Evolutionary conservation across 2,797 vertebrate species (phyloP).

Genomic region (Pipistrellus pygmaeus): DNA sequence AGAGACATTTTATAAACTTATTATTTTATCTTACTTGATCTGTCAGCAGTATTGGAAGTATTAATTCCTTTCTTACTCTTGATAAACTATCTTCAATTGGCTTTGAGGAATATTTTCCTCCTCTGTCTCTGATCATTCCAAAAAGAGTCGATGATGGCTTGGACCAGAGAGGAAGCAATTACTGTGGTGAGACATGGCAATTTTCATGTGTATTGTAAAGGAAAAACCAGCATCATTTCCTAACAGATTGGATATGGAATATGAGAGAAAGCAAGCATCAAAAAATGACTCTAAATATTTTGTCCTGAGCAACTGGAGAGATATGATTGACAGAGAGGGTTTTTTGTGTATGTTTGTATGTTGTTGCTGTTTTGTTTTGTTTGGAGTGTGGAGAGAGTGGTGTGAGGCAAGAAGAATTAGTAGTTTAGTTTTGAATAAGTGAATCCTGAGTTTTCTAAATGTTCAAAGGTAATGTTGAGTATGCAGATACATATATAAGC

Average conservation of each 20-base stretch:
- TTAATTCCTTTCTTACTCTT: neutral
- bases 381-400: neutral
- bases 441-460: neutral
- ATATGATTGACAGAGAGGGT: neutral
- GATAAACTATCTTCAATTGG: neutral
- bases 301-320: neutral
- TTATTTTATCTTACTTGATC: neutral
- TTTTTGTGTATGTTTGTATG: neutral
- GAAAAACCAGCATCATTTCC: neutral
- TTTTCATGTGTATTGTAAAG: neutral
- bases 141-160: neutral
- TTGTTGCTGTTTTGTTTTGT: neutral
- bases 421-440: neutral
- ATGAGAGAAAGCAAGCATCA: neutral
- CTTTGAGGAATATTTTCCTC: neutral
- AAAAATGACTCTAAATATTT: neutral
- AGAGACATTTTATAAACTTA: neutral
- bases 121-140: neutral
- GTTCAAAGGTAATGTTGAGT: neutral
- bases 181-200: neutral
- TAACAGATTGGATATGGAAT: neutral
- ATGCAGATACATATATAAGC: neutral
- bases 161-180: neutral
- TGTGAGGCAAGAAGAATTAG: neutral
- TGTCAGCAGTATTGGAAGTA: neutral